Conservation (phyloP, 2,113 vertebrate genomes). For the Cynopterus brachyotis region DNA sequence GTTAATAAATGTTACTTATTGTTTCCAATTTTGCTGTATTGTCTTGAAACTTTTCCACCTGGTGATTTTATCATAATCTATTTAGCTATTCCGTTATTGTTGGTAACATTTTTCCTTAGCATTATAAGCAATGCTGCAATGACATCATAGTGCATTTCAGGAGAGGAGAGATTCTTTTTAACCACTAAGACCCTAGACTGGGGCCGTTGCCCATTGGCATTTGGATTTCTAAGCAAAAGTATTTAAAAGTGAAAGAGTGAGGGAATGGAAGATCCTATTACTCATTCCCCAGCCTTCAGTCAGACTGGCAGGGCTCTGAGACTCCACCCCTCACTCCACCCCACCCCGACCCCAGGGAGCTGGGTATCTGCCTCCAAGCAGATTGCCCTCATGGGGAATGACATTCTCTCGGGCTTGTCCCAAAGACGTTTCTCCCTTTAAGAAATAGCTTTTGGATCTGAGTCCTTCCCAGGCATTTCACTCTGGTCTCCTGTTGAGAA, state of each 20-base stretch:
- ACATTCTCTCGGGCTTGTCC: neutral
- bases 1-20: neutral
- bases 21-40: neutral
- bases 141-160: neutral
- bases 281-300: neutral
- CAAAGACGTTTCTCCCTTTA: neutral
- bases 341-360: neutral
- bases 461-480: neutral
- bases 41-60: neutral
- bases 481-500: neutral
- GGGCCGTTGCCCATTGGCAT: neutral
- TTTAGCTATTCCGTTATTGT: neutral
- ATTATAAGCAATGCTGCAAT: neutral
- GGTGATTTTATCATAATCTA: neutral
- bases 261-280: neutral
- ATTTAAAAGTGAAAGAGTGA: neutral
- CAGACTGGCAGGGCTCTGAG: neutral
- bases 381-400: neutral
- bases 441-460: neutral
- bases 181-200: neutral
- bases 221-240: constrained; percentile 12
- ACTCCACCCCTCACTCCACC: too few relatives aligned
- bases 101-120: neutral
- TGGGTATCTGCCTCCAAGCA: neutral
- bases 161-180: neutral